A percentile compares a stretch with the other conserved stretches of the same genome.
Conservation (phyloP, 2,797 vertebrate species). For the Coregonus sp. region DNA sequence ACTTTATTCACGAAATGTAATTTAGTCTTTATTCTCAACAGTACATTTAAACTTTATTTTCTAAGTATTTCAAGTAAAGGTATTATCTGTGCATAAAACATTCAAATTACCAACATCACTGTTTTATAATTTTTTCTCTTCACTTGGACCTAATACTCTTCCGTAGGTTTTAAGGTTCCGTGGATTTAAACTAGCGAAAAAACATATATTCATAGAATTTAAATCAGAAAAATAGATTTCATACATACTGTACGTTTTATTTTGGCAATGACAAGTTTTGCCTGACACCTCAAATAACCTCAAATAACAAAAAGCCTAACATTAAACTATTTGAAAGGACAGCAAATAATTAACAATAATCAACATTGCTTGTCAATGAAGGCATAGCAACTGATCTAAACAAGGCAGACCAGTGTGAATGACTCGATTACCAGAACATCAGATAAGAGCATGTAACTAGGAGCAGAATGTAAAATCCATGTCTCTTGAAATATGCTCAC, state of each 20-base stretch:
- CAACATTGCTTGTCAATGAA: not conserved
- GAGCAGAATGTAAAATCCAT: not conserved
- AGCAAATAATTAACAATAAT: not conserved
- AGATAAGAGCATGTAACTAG: not conserved
- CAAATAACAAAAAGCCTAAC: not conserved
- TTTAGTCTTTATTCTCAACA: too few species aligned
- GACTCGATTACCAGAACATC: not conserved
- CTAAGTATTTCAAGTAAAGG: too few species aligned
- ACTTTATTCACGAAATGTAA: too few species aligned
- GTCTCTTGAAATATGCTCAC: not conserved
- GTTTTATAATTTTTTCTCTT: not conserved
- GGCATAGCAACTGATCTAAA: not conserved
- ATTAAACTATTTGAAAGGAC: not conserved
- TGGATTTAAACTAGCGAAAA: not conserved
- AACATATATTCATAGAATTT: not conserved
- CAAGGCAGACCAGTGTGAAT: slow-evolving; percentile 3
- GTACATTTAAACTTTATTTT: too few species aligned
- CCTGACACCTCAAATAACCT: not conserved
- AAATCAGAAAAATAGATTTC: not conserved
- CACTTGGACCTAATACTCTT: not conserved
- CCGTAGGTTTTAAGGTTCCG: not conserved
- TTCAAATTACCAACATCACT: too few species aligned
- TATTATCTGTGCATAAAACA: not conserved
- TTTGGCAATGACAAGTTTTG: not conserved
- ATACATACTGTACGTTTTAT: not conserved